Evolutionary conservation across 2,888 invertebrate species (phyloP), one percentile per base, ranked within the genome.

Genomic region (Odontocolon sp.): DNA sequence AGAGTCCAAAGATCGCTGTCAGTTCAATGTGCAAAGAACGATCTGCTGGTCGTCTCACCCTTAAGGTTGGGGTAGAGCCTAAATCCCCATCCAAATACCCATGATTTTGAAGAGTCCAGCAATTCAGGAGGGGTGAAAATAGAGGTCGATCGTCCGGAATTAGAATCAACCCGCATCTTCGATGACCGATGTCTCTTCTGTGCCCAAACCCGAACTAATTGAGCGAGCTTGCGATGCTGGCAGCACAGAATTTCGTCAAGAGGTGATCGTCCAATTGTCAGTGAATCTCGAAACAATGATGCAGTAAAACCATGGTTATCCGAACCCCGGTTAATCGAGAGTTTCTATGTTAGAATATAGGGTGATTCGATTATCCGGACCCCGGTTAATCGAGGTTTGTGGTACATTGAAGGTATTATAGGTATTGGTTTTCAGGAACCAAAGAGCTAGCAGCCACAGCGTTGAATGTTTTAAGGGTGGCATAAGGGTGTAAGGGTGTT

Each of bases 101-200:
- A 56, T 45, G 54, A 21, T 11, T 9, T 61, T 38, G 52, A 18
- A 26, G 14, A 33, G 33, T 45, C 26, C 56, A 28, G 38, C 18
- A n/a, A 23, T 54, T 8, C 56, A 36, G 45, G 38, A 50, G 45
- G 66, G 52, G 47, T 45, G 33, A 26, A 73, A 52, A 36, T 54
- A 18, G 38, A 36, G 72, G 59, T 28, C 42, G 73, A 45, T 61
- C 28, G 36, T 21, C 54, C 38, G 31, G 66, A 56, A 70, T 76
- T 52, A n/a, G n/a, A n/a, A 68, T 74, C 61, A 59, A 50, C 80
- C 81, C 80, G 80, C 78, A 82, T 81, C 72, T 75, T 70, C 71
- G 38, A 45, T 64, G 45, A 75, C 59, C 59, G 61, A 71, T 74
- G 64, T 56, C 28, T 50, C 45, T 54, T 8, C 14, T 31, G 47